Base-by-base conservation (phyloP, 2,888 invertebrate genomes). In the Leucania comma region DNA sequence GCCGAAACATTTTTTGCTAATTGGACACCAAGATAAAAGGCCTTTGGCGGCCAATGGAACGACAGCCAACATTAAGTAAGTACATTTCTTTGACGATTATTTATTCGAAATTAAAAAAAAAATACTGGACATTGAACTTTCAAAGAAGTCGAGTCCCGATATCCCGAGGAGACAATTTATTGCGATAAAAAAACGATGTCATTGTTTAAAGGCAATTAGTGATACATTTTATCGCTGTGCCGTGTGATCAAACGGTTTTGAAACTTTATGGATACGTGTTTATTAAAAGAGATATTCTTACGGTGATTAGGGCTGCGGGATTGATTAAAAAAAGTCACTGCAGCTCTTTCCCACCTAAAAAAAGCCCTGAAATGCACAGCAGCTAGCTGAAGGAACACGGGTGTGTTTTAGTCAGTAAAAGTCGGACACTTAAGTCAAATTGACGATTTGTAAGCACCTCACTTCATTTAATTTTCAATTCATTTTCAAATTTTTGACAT, bases 1-100 rank as follows among this genome's bases (percentile, higher is more conserved):
- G 72, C 59, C 68, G 72, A 78, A 76, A 87, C 81, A 84, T 87
- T 84, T 70, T 80, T 78, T 64, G 83, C 85, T 90, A 91, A 91
- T 91, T 91, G 89, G 87, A 48, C 75, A 32, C 59, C 70, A 66
- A 78, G 88, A 90, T 90, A 88, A 88, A 78, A 69, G 38, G n/a
- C 51, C 78, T 90, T 89, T 87, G 86, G 81, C 88, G 86, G 88
- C 51, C 68, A 65, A 51, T 69, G 54, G 29, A 68, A 74, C 61
- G 72, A 74, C 80, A 83, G 67, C 56, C 59, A 61, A 61, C 68
- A 68, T 80, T 79, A 86, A 72, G 72, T 77, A 72, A 78, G 80
- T 80, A 80, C 78, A 80, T 73, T 72, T 54, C 73, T 75, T 80
- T 84, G 83, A 82, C 78, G 79, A 86, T 88, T 84, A 86, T 80